phyloP scores from a whole-genome alignment of 2,113 vertebrate species.

The Macrotis lagotis region DNA sequence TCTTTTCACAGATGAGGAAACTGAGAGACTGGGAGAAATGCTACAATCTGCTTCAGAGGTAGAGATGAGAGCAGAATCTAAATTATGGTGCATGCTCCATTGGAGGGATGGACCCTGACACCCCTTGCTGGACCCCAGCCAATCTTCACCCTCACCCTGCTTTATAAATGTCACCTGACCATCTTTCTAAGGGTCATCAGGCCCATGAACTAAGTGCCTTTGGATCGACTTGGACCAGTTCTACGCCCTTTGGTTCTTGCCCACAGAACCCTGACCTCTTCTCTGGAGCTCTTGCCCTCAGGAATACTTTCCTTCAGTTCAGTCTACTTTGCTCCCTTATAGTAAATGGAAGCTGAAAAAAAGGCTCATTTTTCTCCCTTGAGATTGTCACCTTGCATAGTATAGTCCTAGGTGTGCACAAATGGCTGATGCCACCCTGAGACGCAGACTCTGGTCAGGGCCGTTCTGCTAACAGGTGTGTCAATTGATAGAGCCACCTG shows the following conservation, averaged over 20 bases:
- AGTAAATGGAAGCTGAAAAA: slow-evolving; percentile 55
- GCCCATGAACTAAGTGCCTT: slow-evolving; percentile 5
- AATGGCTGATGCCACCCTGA: slow-evolving; percentile 46
- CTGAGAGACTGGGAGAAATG: neutral
- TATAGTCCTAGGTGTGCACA: slow-evolving; percentile 40
- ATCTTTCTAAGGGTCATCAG: neutral
- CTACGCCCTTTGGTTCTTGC: neutral
- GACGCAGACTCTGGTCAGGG: slow-evolving; percentile 32
- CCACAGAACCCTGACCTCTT: slow-evolving; percentile 34
- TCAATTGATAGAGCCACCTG: neutral
- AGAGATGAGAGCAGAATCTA: neutral
- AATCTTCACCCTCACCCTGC: neutral
- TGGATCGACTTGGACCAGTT: slow-evolving; percentile 23
- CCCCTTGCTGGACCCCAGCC: neutral
- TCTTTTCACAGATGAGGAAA: neutral
- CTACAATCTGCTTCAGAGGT: neutral
- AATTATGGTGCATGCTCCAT: neutral
- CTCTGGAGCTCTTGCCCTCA: slow-evolving; percentile 27
- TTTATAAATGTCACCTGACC: neutral
- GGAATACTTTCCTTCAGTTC: slow-evolving; percentile 31
- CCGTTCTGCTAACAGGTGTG: slow-evolving; percentile 45
- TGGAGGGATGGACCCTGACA: neutral
- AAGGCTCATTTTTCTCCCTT: slow-evolving; percentile 62
- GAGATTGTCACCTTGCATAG: slow-evolving; percentile 53
- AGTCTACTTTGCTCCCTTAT: neutral